These are phyloP conservation scores for Cochlearius cochlearius DNA, from an alignment of 2,113 vertebrate genomes.

Conservation along the genomic window DNA sequence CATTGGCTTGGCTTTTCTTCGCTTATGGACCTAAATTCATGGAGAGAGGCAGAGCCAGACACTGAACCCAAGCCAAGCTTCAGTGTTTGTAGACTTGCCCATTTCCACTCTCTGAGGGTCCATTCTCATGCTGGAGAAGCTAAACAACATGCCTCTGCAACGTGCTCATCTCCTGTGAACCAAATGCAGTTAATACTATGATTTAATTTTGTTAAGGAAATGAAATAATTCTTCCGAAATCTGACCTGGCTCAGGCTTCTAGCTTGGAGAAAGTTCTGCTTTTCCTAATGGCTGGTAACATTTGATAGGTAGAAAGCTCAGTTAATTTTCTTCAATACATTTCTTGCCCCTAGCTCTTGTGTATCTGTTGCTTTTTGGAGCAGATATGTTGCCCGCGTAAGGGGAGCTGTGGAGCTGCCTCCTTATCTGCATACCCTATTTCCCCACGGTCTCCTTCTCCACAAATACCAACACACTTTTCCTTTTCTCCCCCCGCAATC, in stretches of 20 bases:
- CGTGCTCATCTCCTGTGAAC: not conserved
- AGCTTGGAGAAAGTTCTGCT: conserved; percentile 1
- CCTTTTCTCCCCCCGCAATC: not conserved
- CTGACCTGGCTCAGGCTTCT: conserved; percentile 16
- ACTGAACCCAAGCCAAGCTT: not conserved
- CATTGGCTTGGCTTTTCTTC: conserved; percentile 5
- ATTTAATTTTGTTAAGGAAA: conserved; percentile 47
- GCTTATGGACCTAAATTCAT: not conserved
- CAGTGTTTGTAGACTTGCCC: conserved; percentile 19
- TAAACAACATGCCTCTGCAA: not conserved
- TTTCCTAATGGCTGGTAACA: conserved; percentile 18
- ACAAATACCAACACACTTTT: not conserved
- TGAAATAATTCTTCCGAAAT: conserved; percentile 16
- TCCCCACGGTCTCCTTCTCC: not conserved
- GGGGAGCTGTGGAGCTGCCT: not conserved
- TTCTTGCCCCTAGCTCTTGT: not conserved
- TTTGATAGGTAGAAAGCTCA: not conserved
- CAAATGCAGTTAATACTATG: conserved; percentile 32
- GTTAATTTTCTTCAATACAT: not conserved
- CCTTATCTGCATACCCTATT: not conserved
- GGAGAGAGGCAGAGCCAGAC: not conserved
- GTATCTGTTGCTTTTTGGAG: not conserved
- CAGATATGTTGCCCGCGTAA: not conserved
- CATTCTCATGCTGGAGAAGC: not conserved
- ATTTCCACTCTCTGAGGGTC: not conserved